Conservation (phyloP, 2,113 vertebrate genomes). For the Pteruthius melanotis region DNA sequence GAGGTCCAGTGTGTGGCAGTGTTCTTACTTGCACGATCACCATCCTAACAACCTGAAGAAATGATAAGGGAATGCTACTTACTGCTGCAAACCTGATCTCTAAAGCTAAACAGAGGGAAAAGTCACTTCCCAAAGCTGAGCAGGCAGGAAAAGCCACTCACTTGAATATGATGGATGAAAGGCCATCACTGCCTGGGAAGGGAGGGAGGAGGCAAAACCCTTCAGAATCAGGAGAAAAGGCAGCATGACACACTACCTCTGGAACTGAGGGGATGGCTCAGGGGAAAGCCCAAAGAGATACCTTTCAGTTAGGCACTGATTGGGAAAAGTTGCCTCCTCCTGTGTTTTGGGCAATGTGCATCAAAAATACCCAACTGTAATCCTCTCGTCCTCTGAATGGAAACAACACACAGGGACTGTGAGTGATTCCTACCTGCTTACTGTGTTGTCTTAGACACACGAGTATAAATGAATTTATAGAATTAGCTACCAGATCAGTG, state of each 20-base stretch:
- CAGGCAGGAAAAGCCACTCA: not conserved
- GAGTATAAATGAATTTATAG: not conserved
- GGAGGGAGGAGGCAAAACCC: not conserved
- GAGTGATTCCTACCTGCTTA: not conserved
- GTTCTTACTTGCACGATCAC: not conserved
- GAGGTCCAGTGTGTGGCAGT: not conserved
- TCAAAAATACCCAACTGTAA: not conserved
- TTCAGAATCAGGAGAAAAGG: not conserved
- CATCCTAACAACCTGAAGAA: not conserved
- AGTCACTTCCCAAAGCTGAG: not conserved
- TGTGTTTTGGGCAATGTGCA: not conserved
- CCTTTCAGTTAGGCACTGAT: not conserved
- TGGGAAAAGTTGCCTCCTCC: not conserved
- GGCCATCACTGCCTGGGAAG: not conserved
- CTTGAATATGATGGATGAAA: not conserved
- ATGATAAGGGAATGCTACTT: not conserved
- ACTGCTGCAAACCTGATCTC: not conserved
- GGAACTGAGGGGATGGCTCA: not conserved
- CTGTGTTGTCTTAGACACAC: not conserved
- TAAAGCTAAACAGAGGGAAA: not conserved
- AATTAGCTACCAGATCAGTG: not conserved
- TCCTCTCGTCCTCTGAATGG: not conserved
- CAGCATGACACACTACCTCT: not conserved
- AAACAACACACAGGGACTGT: accelerated
- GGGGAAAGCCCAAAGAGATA: not conserved